Percentiles rank a stretch among this genome's conserved stretches.
These are phyloP conservation scores for Megalopta genalis DNA, from an alignment of 1,140 invertebrate genomes.

Conservation along the genomic window DNA sequence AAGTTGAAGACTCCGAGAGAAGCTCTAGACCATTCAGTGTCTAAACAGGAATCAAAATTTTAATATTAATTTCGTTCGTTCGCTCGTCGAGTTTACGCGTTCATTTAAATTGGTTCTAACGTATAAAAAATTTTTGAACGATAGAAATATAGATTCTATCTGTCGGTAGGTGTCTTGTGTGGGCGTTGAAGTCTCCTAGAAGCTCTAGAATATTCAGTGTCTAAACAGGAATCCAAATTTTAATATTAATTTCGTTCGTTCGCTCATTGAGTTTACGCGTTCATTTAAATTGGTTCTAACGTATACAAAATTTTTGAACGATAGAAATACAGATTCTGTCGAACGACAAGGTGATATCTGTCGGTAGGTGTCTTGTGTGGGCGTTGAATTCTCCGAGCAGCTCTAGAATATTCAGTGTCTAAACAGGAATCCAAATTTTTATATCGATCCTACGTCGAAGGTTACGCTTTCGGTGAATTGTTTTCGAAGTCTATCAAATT, in stretches of 20 bases:
- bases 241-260: slow-evolving; percentile 55
- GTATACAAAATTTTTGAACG: not conserved
- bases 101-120: not conserved
- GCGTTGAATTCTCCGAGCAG: slow-evolving; percentile 4
- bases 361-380: slow-evolving; percentile 5
- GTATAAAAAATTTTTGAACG: not conserved
- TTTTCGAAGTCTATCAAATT: no score
- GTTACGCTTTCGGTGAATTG: no score
- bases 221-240: slow-evolving; percentile 58
- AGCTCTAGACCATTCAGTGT: not conserved
- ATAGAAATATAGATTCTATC: not conserved
- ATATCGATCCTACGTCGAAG: no score
- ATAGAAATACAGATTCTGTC: not conserved
- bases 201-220: not conserved
- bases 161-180: slow-evolving; percentile 8
- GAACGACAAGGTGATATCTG: no score
- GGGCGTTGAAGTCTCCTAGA: slow-evolving; percentile 3
- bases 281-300: not conserved
- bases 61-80: slow-evolving; percentile 56
- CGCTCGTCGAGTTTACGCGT: slow-evolving; percentile 1
- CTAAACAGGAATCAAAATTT: slow-evolving; percentile 57
- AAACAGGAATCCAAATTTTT: slow-evolving; percentile 61
- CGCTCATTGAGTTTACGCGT: not conserved
- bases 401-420: not conserved
- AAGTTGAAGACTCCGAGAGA: not conserved